These are phyloP conservation scores for Python bivittatus DNA, from an alignment of 2,113 vertebrate genomes.

Conservation along the genomic window DNA sequence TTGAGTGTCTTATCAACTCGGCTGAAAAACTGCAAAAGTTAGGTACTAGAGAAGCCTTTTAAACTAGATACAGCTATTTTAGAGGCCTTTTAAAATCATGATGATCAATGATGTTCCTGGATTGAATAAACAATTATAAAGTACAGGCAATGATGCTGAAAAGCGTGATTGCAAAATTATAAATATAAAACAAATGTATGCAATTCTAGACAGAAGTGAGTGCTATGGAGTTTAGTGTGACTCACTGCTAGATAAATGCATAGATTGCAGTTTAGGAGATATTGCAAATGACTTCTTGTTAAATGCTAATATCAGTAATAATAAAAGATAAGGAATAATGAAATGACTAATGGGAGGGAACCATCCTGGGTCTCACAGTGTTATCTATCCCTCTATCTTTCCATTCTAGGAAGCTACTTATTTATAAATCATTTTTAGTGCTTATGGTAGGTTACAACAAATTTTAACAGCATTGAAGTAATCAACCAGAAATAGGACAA, in stretches of 20 bases:
- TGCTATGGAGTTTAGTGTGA: neutral
- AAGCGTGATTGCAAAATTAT: conserved; percentile 29
- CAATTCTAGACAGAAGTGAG: neutral
- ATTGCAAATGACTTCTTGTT: conserved; percentile 2
- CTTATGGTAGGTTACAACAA: neutral
- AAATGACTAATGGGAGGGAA: neutral
- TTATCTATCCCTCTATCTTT: neutral
- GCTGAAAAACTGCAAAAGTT: conserved; percentile 41
- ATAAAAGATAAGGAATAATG: neutral
- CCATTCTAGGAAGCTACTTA: neutral
- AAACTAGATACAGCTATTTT: conserved; percentile 54
- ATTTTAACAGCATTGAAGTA: neutral
- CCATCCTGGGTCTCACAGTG: neutral
- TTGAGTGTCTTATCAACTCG: conserved; percentile 70
- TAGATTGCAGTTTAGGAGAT: neutral
- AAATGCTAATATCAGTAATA: neutral
- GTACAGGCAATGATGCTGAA: neutral
- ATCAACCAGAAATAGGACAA: neutral
- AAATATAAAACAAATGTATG: conserved; percentile 8
- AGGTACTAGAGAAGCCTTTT: conserved; percentile 40
- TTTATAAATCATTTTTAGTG: neutral
- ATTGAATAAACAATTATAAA: conserved; percentile 66
- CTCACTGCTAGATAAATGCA: neutral
- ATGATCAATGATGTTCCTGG: conserved; percentile 62
- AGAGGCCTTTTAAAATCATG: conserved; percentile 50